A percentile compares a stretch with the other conserved stretches of the same genome.
Conservation (phyloP, 2,797 vertebrate genomes). For the Botia kubotai region DNA sequence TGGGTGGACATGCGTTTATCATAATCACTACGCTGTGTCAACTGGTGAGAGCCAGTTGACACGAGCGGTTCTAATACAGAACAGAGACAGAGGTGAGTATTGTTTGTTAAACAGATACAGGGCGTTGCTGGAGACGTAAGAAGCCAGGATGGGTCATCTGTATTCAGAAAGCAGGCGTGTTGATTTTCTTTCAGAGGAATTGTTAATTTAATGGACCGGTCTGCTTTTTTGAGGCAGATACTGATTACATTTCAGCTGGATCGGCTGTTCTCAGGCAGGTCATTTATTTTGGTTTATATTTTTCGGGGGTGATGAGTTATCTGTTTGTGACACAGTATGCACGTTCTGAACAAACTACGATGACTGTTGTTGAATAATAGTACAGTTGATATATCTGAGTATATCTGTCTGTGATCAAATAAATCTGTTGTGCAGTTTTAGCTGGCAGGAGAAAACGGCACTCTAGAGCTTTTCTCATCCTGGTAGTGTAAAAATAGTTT, state of each 20-base stretch:
- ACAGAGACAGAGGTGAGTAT: not conserved
- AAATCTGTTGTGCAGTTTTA: slow-evolving; percentile 21
- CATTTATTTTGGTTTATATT: not conserved
- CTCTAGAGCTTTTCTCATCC: slow-evolving; percentile 37
- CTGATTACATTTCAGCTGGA: slow-evolving; percentile 10
- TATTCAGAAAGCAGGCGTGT: not conserved
- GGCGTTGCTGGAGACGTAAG: not conserved
- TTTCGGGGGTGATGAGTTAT: not conserved
- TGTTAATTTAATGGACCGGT: slow-evolving; percentile 24
- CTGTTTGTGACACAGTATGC: slow-evolving; percentile 23
- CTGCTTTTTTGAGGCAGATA: slow-evolving; percentile 5
- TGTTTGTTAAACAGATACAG: not conserved
- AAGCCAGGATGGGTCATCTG: not conserved
- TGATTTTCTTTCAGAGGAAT: slow-evolving; percentile 16
- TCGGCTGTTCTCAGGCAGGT: not conserved
- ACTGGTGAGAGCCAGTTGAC: not conserved
- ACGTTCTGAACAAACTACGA: slow-evolving; percentile 17
- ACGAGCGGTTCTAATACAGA: not conserved
- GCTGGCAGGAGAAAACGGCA: slow-evolving; percentile 27
- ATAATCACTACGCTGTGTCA: slow-evolving; percentile 4
- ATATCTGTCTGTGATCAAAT: slow-evolving; percentile 38
- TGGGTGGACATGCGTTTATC: slow-evolving; percentile 12
- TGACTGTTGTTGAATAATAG: slow-evolving; percentile 33
- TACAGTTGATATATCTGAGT: slow-evolving; percentile 19
- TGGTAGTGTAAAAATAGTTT: slow-evolving; percentile 28